phyloP scores from a whole-genome alignment of 1,140 invertebrate genomes.

The Daktulosphaira vitifoliae region DNA sequence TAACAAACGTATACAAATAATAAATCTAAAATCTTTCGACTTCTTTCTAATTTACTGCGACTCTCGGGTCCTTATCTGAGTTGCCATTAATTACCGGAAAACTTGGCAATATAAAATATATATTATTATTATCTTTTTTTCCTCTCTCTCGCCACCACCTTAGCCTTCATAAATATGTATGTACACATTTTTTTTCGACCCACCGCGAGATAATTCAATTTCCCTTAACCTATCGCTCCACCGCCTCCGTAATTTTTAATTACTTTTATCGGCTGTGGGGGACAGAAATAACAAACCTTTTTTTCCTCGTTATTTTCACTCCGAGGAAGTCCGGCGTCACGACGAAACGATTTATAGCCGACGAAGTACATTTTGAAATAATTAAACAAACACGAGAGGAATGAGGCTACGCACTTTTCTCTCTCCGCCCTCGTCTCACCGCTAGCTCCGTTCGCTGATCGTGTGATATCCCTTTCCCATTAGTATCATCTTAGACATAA shows the following conservation, averaged over 20 bases:
- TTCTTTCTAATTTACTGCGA: constrained; percentile 28
- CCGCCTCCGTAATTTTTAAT: constrained; percentile 29
- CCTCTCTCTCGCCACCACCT: neutral
- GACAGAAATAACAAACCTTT: constrained; percentile 30
- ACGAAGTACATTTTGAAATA: constrained; percentile 29
- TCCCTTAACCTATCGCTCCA: constrained; percentile 32
- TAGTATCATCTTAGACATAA: neutral
- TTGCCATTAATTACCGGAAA: constrained; percentile 33
- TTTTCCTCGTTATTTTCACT: constrained; percentile 17
- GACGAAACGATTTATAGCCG: constrained; percentile 29
- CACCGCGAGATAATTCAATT: constrained; percentile 33
- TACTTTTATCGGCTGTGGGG: constrained; percentile 29
- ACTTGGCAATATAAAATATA: constrained; percentile 30
- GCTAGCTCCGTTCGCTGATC: no score
- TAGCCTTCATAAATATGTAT: constrained; percentile 25
- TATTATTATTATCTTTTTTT: constrained; percentile 23
- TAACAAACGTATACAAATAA: constrained; percentile 9
- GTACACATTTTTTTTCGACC: constrained; percentile 17
- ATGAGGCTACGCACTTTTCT: neutral
- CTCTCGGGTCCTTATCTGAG: constrained; percentile 14
- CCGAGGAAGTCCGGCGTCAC: constrained; percentile 32
- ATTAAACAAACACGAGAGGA: constrained; percentile 29
- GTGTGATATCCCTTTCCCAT: no score
- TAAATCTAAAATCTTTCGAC: constrained; percentile 25
- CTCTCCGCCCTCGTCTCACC: neutral